Percentiles rank a stretch among this genome's conserved stretches.
Conservation (phyloP, 2,888 invertebrate genomes). For the Rhynchonema sp. region DNA sequence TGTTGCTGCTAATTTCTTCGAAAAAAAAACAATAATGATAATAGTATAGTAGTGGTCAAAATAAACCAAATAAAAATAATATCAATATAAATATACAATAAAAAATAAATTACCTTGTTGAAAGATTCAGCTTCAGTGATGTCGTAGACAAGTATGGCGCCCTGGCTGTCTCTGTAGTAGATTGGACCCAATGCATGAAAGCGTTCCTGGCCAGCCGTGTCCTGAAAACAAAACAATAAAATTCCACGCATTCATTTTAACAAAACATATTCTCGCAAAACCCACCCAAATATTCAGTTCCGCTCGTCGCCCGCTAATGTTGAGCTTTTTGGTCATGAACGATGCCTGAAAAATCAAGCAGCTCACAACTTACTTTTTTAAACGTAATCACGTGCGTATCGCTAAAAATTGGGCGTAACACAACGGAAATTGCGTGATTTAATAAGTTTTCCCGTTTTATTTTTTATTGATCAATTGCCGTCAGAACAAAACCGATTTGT, state of each 20-base stretch:
- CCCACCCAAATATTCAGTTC: constrained; percentile 72
- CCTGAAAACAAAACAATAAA: constrained; percentile 37
- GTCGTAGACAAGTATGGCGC: constrained; percentile 89
- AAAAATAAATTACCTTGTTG: constrained; percentile 47
- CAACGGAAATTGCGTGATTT: no score
- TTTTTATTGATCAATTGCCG: no score
- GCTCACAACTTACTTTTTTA: background rate
- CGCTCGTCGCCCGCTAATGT: constrained; percentile 64
- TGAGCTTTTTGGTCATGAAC: constrained; percentile 77
- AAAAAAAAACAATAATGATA: background rate
- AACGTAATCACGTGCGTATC: no score
- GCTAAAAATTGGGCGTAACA: no score
- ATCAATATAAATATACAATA: background rate
- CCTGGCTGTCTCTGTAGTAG: constrained; percentile 89
- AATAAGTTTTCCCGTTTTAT: no score
- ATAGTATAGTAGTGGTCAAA: background rate
- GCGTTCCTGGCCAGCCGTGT: constrained; percentile 91
- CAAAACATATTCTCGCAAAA: background rate
- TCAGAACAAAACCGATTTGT: no score
- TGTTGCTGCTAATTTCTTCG: background rate
- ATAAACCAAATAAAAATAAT: background rate
- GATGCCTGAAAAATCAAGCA: constrained; percentile 52
- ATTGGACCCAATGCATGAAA: constrained; percentile 93
- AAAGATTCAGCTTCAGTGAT: constrained; percentile 92
- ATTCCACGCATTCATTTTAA: background rate